Base-by-base conservation (phyloP, 37 sponge, comb jelly and placozoan species). In the Cladorhizidae sp. region DNA sequence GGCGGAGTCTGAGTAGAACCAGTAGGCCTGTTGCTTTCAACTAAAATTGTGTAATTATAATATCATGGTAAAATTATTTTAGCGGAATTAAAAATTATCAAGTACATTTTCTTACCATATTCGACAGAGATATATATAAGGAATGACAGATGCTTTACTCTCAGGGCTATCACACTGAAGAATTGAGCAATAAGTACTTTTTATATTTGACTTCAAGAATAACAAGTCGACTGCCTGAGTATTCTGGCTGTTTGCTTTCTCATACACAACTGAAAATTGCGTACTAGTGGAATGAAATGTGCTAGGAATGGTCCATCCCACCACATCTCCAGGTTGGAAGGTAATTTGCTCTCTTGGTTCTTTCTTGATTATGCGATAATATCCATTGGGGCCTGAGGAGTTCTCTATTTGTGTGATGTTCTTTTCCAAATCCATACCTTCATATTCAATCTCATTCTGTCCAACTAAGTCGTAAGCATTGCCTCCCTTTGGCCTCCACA, bases 271-370 rank as follows among this genome's bases (percentile, higher is more conserved):
- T 14, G 39, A 50, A 15, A 75, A 40, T 12, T 39, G 76, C n/a
- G 2, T 0, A 21, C 1, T 29, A 51, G 23, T 54, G 32, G 26
- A 15, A 39, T 37, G 8, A 37, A 6, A 1, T n/a, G 1, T 17
- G 28, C 3, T 3, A 45, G 6, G 50, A 64, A 35, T 28, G 31
- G 8, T 64, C 57, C 69, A 79, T 29, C 80, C 80, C 20, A 79
- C 39, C 32, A 79, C 80, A 68, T 79, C 80, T 51, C 69, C 80
- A 69, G 69, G 80, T 31, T 79, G 80, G 37, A 79, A 79, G 22
- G 26, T 3, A 35, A 79, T 67, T 37, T 37, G n/a, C 14, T 68
- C 38, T 29, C 65, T 21, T 9, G 38, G 23, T 26, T 42, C 9
- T 0, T 52, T 54, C 6, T 7, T 26, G 32, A 15, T n/a, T n/a